Base-by-base conservation (phyloP, 2,113 vertebrate genomes). In the Scomber scombrus region DNA sequence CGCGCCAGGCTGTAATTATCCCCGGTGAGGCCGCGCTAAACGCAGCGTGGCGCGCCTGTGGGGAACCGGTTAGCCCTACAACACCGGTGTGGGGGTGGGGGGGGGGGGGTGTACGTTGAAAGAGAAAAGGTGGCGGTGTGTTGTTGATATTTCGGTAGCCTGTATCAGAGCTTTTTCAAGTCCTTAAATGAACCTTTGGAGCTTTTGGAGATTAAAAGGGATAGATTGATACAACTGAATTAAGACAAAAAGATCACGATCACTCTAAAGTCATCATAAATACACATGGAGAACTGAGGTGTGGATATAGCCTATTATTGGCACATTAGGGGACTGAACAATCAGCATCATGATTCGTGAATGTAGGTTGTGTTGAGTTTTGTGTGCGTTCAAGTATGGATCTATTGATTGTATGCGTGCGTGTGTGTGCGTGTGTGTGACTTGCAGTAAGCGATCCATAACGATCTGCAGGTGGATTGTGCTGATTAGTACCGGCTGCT, bases 391-490 rank as follows among this genome's bases (percentile, higher is more conserved):
- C 43, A 60, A 40, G 19, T 55, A n/a, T 15, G 26, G 23, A 72
- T 69, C 56, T 40, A 85, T 83, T 63, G 82, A 82, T 85, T 84
- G 76, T 54, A 40, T 61, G 51, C 11, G 55, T 52, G 84, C 45
- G 74, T 49, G 43, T 51, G 43, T 18, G 52, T 26, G 74, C 49
- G 68, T 12, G 26, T 65, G 82, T 78, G 86, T 78, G 83, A 71
- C 86, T 91, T 88, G 90, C 89, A 87, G 92, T 93, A 94, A 94
- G 91, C 92, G 93, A 94, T 93, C 92, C 93, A 91, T 94, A 95
- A 95, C 94, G 92, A 95, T 92, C 89, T 93, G 94, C 94, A 93
- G 94, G 94, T 95, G 94, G 91, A 94, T 93, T 85, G 78, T 84
- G 91, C 92, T 94, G 93, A 93, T 93, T 95, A 94, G 90, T 93